A percentile compares a stretch with the other conserved stretches of the same genome.
phyloP scores from a whole-genome alignment of 2,888 invertebrate genomes.

The Junonia oenone region DNA sequence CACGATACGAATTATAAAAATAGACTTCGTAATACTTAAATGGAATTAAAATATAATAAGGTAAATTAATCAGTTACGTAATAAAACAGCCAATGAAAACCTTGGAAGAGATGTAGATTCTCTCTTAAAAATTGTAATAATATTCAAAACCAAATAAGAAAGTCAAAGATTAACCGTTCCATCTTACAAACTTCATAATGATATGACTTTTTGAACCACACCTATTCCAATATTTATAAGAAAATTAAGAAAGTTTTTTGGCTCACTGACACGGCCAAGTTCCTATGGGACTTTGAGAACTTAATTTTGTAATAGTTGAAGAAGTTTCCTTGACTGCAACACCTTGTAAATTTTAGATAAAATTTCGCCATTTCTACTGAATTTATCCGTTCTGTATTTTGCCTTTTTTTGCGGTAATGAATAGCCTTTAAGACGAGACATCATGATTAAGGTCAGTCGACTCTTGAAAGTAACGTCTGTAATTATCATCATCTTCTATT shows the following conservation, averaged over 20 bases:
- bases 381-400: neutral
- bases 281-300: conserved; percentile 1
- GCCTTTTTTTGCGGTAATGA: no score
- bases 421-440: no score
- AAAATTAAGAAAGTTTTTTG: conserved; percentile 8
- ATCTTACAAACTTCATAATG: neutral
- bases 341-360: neutral
- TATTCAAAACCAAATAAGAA: neutral
- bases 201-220: neutral
- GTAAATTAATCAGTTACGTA: no score
- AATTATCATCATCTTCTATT: no score
- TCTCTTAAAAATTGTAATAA: neutral
- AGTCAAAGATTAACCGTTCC: neutral
- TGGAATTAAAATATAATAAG: no score
- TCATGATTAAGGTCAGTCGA: no score
- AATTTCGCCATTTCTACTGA: neutral
- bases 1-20: no score
- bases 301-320: conserved; percentile 7
- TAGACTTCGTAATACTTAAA: no score
- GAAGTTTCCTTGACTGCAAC: conserved; percentile 1
- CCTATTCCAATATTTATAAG: conserved; percentile 5
- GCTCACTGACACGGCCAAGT: conserved; percentile 7
- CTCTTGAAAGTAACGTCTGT: no score
- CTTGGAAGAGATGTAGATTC: no score
- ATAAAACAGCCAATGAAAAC: no score